Evolutionary conservation across 2,888 invertebrate species (phyloP), one percentile per base, ranked within the genome.

Genomic region (Chromoteleia sp.): DNA sequence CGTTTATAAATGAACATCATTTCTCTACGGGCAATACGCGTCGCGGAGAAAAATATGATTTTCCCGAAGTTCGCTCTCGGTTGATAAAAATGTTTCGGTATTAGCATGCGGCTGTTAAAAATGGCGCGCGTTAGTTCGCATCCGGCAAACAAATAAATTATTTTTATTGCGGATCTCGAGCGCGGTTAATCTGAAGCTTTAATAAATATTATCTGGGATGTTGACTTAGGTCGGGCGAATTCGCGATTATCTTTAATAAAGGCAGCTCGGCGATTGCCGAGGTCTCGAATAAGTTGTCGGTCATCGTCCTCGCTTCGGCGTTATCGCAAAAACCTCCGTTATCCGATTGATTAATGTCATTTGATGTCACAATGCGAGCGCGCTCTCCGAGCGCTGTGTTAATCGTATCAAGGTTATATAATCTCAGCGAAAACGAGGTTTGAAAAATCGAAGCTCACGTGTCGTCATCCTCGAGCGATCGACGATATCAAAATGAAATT

Each of bases 341-440:
- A 78, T 73, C 70, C 71, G 75, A 81, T 77, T 82, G 82, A 82
- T 82, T 82, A 78, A 74, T 78, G 82, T 70, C 82, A 73, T 74
- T 61, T 63, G 81, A 73, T 68, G 77, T 67, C 43, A 33, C 74
- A 74, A 68, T 74, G 58, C 54, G 21, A 59, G 52, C 78, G 68
- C 67, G 4, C 65, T 59, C 58, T 33, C 36, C 50, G 50, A 39
- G 48, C 50, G 33, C 14, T 41, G 71, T 75, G 63, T 75, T 82
- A 78, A 82, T 78, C 75, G 71, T 78, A 82, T 78, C 78, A 82
- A 82, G 82, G 82, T 82, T 82, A 78, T 25, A 58, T 75, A 82
- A 82, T 71, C 56, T 45, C 45, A 14, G 48, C 52, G 59, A 75
- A 74, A 74, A 75, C 65, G 75, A 75, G 75, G 39, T 12, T 39